Conservation (phyloP, 92 coral and sea anemone species). For the Phenganax stokvisi region DNA sequence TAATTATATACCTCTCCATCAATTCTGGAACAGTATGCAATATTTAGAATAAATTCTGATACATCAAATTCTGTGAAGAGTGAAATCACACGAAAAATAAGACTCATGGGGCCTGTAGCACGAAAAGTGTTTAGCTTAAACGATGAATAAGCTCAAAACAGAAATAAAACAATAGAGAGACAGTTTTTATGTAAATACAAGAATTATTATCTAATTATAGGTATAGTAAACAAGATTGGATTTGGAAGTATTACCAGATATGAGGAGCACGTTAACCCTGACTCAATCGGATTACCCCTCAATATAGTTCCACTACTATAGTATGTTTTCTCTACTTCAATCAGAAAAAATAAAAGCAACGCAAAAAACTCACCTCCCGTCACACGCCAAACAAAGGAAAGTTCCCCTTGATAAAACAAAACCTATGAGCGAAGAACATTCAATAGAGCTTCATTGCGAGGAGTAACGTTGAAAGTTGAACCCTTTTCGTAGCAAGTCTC, state of each 20-base stretch:
- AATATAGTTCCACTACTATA: neutral
- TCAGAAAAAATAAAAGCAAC: neutral
- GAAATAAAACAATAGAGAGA: too few species aligned
- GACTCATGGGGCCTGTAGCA: neutral
- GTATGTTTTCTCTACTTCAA: neutral
- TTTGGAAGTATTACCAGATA: too few species aligned
- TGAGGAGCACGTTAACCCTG: too few species aligned
- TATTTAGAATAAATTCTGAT: neutral
- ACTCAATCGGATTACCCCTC: neutral
- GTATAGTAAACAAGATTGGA: too few species aligned
- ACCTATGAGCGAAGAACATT: neutral
- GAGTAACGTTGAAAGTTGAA: neutral
- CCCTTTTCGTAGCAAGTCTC: neutral
- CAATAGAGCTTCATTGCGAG: neutral
- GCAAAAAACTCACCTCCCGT: neutral
- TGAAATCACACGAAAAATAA: neutral
- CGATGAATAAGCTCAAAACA: too few species aligned
- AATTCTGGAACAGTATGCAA: slow-evolving; percentile 2
- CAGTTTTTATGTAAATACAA: too few species aligned
- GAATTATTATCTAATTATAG: too few species aligned
- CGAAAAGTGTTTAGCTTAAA: neutral
- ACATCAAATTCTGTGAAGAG: neutral
- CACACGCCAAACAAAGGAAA: slow-evolving; percentile 38
- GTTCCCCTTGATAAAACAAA: slow-evolving; percentile 33
- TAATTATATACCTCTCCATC: neutral